Conservation (phyloP, 2,888 invertebrate species). For the Artemia sinica region DNA sequence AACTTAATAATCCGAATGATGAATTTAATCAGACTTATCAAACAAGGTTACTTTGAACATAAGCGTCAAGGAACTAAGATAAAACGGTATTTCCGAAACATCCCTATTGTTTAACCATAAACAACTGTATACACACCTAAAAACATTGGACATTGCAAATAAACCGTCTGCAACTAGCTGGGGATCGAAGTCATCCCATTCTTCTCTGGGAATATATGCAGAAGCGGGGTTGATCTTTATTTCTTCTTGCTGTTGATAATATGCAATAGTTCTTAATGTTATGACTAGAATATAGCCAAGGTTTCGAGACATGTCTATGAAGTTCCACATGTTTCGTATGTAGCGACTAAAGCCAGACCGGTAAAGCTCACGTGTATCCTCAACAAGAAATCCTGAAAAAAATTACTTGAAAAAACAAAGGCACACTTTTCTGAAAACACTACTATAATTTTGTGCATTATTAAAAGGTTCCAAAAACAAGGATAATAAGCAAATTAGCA, state of each 20-base stretch:
- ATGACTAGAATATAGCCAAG: slow-evolving; percentile 59
- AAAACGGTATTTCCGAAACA: too few relatives aligned
- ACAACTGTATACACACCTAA: slow-evolving; percentile 39
- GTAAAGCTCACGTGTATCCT: slow-evolving; percentile 79
- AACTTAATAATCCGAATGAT: too few relatives aligned
- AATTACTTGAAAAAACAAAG: slow-evolving; percentile 16
- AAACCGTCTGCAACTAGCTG: slow-evolving; percentile 79
- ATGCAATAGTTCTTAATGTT: slow-evolving; percentile 49
- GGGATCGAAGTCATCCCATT: slow-evolving; percentile 84
- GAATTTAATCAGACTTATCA: too few relatives aligned
- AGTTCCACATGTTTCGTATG: slow-evolving; percentile 85
- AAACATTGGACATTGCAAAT: slow-evolving; percentile 86
- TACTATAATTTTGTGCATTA: background rate
- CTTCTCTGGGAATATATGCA: slow-evolving; percentile 57
- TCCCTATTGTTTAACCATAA: too few relatives aligned
- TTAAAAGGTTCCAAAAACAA: slow-evolving; percentile 13
- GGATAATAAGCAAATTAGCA: background rate
- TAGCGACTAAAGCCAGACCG: slow-evolving; percentile 69
- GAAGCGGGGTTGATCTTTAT: slow-evolving; percentile 47
- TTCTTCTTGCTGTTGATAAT: slow-evolving; percentile 52
- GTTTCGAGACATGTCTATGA: slow-evolving; percentile 83
- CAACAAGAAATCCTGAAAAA: slow-evolving; percentile 61
- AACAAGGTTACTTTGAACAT: too few relatives aligned
- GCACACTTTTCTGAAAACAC: too few relatives aligned
- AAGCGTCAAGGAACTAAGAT: too few relatives aligned